A percentile compares a stretch with the other conserved stretches of the same genome.
Conservation (phyloP, 2,888 invertebrate species). For the Temnothorax unifasciatus region DNA sequence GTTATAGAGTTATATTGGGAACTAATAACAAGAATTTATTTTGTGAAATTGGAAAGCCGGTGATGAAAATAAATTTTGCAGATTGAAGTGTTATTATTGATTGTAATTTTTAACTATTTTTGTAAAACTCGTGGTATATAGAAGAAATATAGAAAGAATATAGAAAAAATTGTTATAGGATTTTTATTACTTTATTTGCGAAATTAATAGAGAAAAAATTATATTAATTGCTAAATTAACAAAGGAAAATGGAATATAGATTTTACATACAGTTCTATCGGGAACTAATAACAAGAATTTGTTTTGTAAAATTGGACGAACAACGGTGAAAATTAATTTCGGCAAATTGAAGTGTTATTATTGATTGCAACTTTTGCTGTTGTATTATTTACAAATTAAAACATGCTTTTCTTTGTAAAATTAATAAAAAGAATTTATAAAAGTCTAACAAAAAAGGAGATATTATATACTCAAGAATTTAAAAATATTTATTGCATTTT, state of each 20-base stretch:
- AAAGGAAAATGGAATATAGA: too few relatives aligned
- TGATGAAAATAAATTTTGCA: too few relatives aligned
- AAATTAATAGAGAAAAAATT: not conserved
- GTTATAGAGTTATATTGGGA: too few relatives aligned
- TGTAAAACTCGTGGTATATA: not conserved
- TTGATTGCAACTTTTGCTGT: not conserved
- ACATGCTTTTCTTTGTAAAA: not conserved
- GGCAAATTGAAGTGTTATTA: not conserved
- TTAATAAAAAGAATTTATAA: not conserved
- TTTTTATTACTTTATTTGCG: not conserved
- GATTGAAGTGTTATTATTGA: too few relatives aligned
- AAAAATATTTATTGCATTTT: not conserved
- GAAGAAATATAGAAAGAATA: not conserved
- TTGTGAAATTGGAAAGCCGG: too few relatives aligned
- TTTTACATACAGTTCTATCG: not conserved
- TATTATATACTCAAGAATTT: not conserved
- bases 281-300: not conserved
- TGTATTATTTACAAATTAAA: not conserved
- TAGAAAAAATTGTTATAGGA: not conserved
- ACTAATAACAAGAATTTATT: too few relatives aligned
- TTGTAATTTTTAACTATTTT: not conserved
- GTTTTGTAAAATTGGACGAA: not conserved
- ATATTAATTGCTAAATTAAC: not conserved
- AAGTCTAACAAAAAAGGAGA: not conserved
- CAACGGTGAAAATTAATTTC: not conserved